Percentiles rank a stretch among this genome's conserved stretches.
These are phyloP conservation scores for Alexandromys fortis DNA, from an alignment of 2,113 vertebrate genomes.

Conservation along the genomic window DNA sequence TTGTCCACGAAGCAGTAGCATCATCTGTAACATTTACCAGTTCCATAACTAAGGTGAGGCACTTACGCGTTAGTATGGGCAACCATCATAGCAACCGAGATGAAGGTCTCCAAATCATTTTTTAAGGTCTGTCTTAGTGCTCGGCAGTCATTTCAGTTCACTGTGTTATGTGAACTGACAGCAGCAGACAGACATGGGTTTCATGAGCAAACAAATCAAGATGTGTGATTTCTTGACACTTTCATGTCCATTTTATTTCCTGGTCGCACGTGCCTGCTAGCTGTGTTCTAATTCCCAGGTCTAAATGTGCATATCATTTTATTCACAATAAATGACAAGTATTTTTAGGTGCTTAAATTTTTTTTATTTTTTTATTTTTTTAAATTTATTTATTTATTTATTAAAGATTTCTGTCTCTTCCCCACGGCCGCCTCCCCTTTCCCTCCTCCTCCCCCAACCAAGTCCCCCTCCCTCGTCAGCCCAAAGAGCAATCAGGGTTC, in stretches of 20 bases:
- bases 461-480: too few relatives aligned
- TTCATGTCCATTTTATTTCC: background rate
- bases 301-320: background rate
- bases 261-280: background rate
- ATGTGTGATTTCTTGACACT: background rate
- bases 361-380: too few relatives aligned
- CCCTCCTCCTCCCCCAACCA: too few relatives aligned
- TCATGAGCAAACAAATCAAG: background rate
- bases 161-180: background rate
- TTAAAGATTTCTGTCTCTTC: too few relatives aligned
- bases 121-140: background rate
- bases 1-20: background rate
- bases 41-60: background rate
- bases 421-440: too few relatives aligned
- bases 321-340: background rate
- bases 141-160: background rate
- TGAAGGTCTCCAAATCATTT: background rate
- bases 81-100: background rate
- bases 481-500: too few relatives aligned
- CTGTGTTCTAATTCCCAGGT: background rate
- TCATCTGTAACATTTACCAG: background rate
- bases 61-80: background rate
- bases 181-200: background rate
- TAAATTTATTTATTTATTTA: too few relatives aligned
- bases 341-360: constrained; percentile 3